Conservation (phyloP, 2,797 vertebrate genomes). For the Xenopus petersii region DNA sequence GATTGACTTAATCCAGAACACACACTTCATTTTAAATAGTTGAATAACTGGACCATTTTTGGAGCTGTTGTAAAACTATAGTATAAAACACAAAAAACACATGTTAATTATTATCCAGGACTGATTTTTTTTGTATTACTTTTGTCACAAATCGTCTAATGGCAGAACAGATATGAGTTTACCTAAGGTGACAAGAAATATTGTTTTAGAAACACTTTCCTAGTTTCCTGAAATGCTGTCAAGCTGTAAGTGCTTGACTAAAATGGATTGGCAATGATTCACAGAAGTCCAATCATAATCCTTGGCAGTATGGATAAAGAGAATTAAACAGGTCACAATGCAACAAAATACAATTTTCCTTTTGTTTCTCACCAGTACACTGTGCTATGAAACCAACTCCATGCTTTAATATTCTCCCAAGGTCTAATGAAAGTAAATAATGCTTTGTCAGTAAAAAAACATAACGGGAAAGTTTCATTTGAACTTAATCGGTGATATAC, state of each 20-base stretch:
- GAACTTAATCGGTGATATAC: slow-evolving; percentile 19
- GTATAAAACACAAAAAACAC: too few relatives aligned
- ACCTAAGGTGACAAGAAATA: neutral
- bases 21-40: too few relatives aligned
- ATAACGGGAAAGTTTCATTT: slow-evolving; percentile 1
- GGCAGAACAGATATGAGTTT: neutral
- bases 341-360: neutral
- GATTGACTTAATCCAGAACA: too few relatives aligned
- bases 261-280: neutral
- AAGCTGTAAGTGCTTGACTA: neutral
- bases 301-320: neutral
- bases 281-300: neutral
- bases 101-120: too few relatives aligned
- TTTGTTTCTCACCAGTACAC: neutral
- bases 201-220: neutral
- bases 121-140: too few relatives aligned
- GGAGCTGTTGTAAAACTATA: too few relatives aligned
- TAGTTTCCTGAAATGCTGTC: neutral
- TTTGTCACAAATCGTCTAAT: neutral
- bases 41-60: too few relatives aligned
- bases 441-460: neutral
- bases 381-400: neutral
- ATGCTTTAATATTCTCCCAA: slow-evolving; percentile 1
- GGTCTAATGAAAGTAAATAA: slow-evolving; percentile 8
- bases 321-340: neutral